Base-by-base conservation (phyloP, 2,888 invertebrate genomes). In the Heliconius cydno region DNA sequence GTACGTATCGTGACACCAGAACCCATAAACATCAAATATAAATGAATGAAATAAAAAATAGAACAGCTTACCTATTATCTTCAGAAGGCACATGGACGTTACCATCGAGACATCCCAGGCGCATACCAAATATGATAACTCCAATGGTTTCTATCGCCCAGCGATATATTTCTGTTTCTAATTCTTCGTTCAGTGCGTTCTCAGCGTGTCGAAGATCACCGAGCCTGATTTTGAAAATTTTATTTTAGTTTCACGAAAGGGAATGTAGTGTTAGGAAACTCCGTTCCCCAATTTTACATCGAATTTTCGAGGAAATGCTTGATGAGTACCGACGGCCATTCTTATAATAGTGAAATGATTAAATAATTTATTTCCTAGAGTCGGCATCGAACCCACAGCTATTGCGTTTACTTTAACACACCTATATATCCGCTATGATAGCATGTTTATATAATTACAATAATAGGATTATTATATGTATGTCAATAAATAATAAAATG, bases 121-220 rank as follows among this genome's bases (percentile, higher is more conserved):
- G 85, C 77, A 90, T 90, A 52, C 95, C 94, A 77, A 94, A 91
- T 75, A 93, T 85, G 88, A 94, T 87, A 84, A 91, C 88, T 0
- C 94, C 94, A 4, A 94, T 86, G 0, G 92, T 91, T 83, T 95
- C 94, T 76, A 93, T 84, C 1, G 94, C 92, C 94, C 94, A 95
- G 2, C 94, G 88, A 85, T 93, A 92, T 34, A 94, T 84, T 78
- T 95, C 95, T 0, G 93, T 93, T 82, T 91, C 92, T 65, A 94
- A 46, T 71, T 94, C 94, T 19, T 94, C 94, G 83, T 95, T 95
- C 13, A 95, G 80, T 0, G 93, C 92, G 19, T 94, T 93, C 63
- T 91, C 93, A 3, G 89, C 88, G 73, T 90, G 89, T 2, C 94
- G 89, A 0, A 95, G 85, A 6, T 92, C 91, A 19, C 90, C 91